A percentile compares a stretch with the other conserved stretches of the same genome.
phyloP scores from a whole-genome alignment of 1,140 invertebrate genomes.

The Drosophila chauvacae region DNA sequence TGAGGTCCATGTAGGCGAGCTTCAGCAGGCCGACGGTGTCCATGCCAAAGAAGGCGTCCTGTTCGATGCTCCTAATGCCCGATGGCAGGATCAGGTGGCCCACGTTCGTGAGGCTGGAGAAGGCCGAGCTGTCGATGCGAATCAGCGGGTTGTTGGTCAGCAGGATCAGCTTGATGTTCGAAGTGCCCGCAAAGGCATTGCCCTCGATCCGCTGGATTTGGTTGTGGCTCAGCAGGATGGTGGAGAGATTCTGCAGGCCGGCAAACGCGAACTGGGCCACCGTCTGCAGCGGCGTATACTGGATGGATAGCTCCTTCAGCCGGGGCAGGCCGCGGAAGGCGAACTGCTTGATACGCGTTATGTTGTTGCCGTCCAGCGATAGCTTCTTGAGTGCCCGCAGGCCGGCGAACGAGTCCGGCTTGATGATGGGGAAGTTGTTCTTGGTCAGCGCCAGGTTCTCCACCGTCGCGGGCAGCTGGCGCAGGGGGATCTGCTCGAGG shows the following conservation, averaged over 20 bases:
- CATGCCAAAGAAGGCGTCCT: constrained; percentile 92
- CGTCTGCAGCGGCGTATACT: constrained; percentile 90
- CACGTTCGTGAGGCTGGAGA: constrained; percentile 92
- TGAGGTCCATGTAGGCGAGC: constrained; percentile 92
- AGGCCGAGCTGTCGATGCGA: constrained; percentile 90
- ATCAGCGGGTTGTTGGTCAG: constrained; percentile 91
- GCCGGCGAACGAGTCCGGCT: constrained; percentile 91
- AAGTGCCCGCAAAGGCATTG: constrained; percentile 92
- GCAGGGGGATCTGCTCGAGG: constrained; percentile 90
- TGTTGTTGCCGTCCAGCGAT: constrained; percentile 92
- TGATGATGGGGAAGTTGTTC: constrained; percentile 91
- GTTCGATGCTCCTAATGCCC: constrained; percentile 90
- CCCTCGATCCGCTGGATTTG: constrained; percentile 91
- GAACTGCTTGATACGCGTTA: constrained; percentile 91
- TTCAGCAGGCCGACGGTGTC: constrained; percentile 91
- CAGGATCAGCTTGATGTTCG: constrained; percentile 90
- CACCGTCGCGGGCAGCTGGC: constrained; percentile 89
- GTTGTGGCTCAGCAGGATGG: constrained; percentile 91
- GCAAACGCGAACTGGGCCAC: constrained; percentile 92
- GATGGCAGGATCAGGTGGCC: constrained; percentile 90
- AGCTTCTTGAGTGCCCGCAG: constrained; percentile 89
- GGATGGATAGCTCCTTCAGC: constrained; percentile 91
- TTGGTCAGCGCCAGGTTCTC: constrained; percentile 92
- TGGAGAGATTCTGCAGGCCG: constrained; percentile 91
- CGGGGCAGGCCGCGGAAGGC: constrained; percentile 92